Evolutionary conservation across 2,113 vertebrate genomes (phyloP).

Genomic region (Corythaixoides concolor): DNA sequence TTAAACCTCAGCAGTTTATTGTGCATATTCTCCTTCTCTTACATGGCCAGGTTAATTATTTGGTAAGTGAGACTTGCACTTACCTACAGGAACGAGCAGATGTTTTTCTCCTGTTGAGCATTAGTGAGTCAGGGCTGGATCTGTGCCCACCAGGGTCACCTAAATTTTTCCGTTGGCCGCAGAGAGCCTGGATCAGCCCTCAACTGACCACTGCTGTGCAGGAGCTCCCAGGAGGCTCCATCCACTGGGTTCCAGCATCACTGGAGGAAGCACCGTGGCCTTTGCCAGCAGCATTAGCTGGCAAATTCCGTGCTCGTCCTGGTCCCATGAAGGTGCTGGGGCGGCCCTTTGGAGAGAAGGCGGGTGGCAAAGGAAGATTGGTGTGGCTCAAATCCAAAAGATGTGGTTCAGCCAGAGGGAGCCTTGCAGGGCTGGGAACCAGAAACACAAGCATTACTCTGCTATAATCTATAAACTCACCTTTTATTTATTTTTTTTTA

Average conservation of each 20-base stretch:
- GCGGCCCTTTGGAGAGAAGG: neutral
- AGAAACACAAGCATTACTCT: accelerated
- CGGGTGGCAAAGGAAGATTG: neutral
- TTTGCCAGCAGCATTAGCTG: accelerated
- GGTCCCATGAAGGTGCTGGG: neutral
- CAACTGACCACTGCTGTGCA: accelerated
- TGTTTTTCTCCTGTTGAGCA: neutral
- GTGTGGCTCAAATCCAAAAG: neutral
- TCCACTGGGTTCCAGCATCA: neutral
- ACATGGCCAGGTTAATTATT: neutral
- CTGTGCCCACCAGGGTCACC: accelerated
- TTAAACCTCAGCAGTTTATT: neutral
- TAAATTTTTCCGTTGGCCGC: accelerated
- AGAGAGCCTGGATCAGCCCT: neutral
- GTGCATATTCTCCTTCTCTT: accelerated
- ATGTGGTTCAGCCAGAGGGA: accelerated
- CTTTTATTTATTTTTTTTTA: neutral
- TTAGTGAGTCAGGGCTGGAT: accelerated
- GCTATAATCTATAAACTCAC: neutral
- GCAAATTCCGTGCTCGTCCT: neutral
- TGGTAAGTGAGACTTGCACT: neutral
- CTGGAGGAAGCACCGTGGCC: neutral
- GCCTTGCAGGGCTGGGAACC: neutral
- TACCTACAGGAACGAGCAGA: neutral
- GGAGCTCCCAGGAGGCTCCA: neutral